Evolutionary conservation across 2,797 vertebrate species (phyloP).

Genomic region (Coracias cyanogaster): DNA sequence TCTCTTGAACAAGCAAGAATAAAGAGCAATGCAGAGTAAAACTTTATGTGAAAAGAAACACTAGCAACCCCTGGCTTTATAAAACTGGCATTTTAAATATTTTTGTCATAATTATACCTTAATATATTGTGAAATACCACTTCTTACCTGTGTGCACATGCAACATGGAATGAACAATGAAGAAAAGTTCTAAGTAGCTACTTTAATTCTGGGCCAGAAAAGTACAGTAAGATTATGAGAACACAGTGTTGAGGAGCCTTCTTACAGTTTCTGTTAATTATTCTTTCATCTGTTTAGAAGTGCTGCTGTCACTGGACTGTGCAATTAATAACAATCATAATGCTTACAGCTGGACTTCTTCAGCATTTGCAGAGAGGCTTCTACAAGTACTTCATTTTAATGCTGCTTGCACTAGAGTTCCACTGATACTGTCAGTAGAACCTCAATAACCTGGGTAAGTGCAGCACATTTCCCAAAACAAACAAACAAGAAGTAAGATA

Average conservation of each 20-base stretch:
- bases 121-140: not conserved
- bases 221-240: not conserved
- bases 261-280: not conserved
- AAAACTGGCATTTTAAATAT: not conserved
- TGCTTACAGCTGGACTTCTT: not conserved
- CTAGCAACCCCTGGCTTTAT: not conserved
- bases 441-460: not conserved
- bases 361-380: not conserved
- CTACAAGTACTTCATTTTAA: not conserved
- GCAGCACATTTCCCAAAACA: not conserved
- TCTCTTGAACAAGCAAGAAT: not conserved
- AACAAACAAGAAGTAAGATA: not conserved
- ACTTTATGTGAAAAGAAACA: not conserved
- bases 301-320: not conserved
- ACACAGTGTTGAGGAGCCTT: not conserved
- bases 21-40: not conserved
- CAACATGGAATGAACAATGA: not conserved
- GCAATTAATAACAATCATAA: not conserved
- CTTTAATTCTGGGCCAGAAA: not conserved
- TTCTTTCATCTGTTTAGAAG: not conserved
- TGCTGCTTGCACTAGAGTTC: not conserved
- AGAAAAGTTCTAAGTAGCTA: not conserved
- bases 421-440: not conserved
- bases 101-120: not conserved
- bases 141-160: not conserved